Evolutionary conservation across 2,888 invertebrate species (phyloP).

Genomic region (Cryptocephalus moraei): DNA sequence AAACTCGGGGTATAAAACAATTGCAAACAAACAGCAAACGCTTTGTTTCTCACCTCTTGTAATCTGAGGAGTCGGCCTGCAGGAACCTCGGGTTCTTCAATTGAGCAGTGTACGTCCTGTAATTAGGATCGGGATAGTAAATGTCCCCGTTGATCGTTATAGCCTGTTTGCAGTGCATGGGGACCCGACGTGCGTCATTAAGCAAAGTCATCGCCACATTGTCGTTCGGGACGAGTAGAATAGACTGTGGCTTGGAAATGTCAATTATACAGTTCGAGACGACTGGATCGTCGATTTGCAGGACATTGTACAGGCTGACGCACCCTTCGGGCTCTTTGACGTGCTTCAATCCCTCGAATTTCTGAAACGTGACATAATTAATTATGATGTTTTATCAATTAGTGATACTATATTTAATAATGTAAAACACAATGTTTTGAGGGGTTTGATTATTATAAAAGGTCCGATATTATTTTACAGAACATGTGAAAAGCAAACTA

Average conservation of each 20-base stretch:
- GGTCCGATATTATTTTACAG: no score
- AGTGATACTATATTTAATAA: not conserved
- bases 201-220: slow-evolving; percentile 62
- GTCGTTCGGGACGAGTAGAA: slow-evolving; percentile 63
- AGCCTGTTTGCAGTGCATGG: slow-evolving; percentile 54
- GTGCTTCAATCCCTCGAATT: slow-evolving; percentile 37
- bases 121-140: slow-evolving; percentile 67
- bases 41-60: slow-evolving; percentile 41
- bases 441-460: no score
- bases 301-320: slow-evolving; percentile 53
- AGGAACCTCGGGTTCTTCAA: slow-evolving; percentile 47
- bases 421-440: no score
- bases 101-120: slow-evolving; percentile 59
- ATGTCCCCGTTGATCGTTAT: slow-evolving; percentile 57
- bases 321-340: slow-evolving; percentile 39
- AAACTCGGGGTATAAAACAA: no score
- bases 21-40: no score
- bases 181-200: slow-evolving; percentile 52
- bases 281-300: slow-evolving; percentile 64
- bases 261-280: slow-evolving; percentile 82
- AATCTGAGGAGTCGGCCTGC: slow-evolving; percentile 56
- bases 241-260: slow-evolving; percentile 58
- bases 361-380: slow-evolving; percentile 24
- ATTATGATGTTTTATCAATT: not conserved
- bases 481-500: no score